Percentiles rank a stretch among this genome's conserved stretches.
Evolutionary conservation across 2,888 invertebrate species (phyloP).

Genomic region (Harpalus rubripes): DNA sequence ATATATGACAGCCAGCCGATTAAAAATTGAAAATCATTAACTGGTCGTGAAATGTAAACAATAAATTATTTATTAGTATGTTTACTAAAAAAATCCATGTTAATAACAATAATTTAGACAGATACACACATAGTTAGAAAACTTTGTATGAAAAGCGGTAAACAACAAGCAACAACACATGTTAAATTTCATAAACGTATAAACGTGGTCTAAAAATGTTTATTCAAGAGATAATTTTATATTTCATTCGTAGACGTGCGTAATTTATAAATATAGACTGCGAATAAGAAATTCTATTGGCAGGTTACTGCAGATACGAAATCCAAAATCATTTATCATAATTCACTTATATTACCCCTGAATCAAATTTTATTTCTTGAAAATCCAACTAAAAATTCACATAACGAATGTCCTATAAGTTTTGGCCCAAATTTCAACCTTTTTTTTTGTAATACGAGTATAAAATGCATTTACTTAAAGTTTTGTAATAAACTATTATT

Average conservation of each 20-base stretch:
- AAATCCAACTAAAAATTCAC: no score
- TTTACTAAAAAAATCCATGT: background rate
- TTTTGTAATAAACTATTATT: no score
- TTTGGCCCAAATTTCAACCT: no score
- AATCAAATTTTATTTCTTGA: constrained; percentile 8
- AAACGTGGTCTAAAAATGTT: constrained; percentile 54
- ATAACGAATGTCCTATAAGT: no score
- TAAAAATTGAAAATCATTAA: background rate
- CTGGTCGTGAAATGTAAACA: background rate
- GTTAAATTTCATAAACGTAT: constrained; percentile 41
- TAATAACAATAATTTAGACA: constrained; percentile 15
- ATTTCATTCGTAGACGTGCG: constrained; percentile 59
- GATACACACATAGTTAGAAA: constrained; percentile 1
- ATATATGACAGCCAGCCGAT: constrained; percentile 14
- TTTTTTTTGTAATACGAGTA: no score
- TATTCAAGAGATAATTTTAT: constrained; percentile 65
- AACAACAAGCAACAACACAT: constrained; percentile 37
- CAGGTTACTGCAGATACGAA: constrained; percentile 55
- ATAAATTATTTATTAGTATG: constrained; percentile 10
- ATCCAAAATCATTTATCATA: constrained; percentile 9
- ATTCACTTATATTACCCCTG: constrained; percentile 24
- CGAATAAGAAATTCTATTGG: constrained; percentile 43
- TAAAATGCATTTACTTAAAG: no score
- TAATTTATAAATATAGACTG: constrained; percentile 61
- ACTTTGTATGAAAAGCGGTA: constrained; percentile 1